Conservation (phyloP, 2,113 vertebrate species). For the Aphyosemion australe region DNA sequence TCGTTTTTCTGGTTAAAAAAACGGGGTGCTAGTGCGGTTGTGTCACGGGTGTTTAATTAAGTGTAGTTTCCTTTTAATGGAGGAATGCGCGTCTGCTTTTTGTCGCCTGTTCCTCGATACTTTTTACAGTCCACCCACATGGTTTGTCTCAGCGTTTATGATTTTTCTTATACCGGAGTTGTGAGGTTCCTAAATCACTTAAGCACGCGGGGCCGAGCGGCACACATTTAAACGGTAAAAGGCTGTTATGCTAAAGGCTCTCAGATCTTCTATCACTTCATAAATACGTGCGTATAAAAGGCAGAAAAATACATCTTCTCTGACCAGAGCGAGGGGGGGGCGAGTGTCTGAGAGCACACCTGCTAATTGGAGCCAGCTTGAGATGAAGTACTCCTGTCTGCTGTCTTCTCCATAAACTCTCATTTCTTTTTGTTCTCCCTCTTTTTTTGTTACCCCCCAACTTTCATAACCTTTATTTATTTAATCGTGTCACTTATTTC, state of each 20-base stretch:
- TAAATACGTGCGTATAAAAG: slow-evolving; percentile 98
- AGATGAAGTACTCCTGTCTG: slow-evolving; percentile 89
- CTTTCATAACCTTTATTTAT: slow-evolving; percentile 18
- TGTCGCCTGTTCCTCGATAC: slow-evolving; percentile 81
- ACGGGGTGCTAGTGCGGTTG: slow-evolving; percentile 90
- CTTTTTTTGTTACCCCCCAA: slow-evolving; percentile 66
- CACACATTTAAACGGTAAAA: slow-evolving; percentile 99
- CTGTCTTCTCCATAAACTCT: slow-evolving; percentile 71
- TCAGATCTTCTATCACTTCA: slow-evolving; percentile 99
- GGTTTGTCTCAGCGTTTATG: slow-evolving; percentile 98
- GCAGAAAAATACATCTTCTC: slow-evolving; percentile 72
- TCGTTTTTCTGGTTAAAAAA: slow-evolving; percentile 24
- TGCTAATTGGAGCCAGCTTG: slow-evolving; percentile 99
- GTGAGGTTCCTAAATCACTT: slow-evolving; percentile 97
- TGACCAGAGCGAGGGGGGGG: slow-evolving; percentile 58
- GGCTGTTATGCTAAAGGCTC: slow-evolving; percentile 93
- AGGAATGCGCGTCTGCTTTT: slow-evolving; percentile 97
- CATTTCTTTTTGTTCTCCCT: slow-evolving; percentile 26
- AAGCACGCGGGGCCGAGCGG: slow-evolving; percentile 89
- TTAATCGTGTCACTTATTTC: slow-evolving; percentile 3
- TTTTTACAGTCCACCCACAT: slow-evolving; percentile 92
- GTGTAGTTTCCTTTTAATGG: slow-evolving; percentile 96
- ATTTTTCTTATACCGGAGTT: slow-evolving; percentile 89
- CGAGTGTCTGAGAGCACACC: slow-evolving; percentile 90
- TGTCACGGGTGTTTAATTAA: slow-evolving; percentile 96